Evolutionary conservation across 2,888 invertebrate genomes (phyloP).

Genomic region (Drosophila mettleri): DNA sequence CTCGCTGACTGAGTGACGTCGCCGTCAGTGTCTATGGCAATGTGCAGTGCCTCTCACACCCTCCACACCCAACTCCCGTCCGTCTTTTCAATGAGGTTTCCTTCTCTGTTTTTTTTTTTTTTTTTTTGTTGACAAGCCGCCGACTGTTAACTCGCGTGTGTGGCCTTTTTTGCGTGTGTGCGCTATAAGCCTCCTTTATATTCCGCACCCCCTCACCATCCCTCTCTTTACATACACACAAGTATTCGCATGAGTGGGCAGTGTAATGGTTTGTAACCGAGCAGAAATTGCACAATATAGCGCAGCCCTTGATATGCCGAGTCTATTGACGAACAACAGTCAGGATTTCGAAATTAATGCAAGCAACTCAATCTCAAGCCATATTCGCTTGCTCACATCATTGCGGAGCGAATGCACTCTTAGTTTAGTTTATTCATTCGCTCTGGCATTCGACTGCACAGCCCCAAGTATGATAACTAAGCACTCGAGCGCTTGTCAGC

Average conservation of each 20-base stretch:
- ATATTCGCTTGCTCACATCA: background rate
- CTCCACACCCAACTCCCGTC: background rate
- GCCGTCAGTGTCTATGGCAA: conserved; percentile 19
- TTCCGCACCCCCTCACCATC: background rate
- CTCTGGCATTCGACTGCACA: conserved; percentile 18
- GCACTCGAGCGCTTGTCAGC: conserved; percentile 40
- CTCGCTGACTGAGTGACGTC: conserved; percentile 30
- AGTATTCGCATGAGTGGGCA: conserved; percentile 39
- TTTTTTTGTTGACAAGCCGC: conserved; percentile 50
- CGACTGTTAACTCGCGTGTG: conserved; percentile 49
- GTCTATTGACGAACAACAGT: conserved; percentile 8
- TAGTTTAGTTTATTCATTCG: conserved; percentile 6
- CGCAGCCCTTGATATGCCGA: conserved; percentile 5
- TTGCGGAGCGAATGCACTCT: conserved; percentile 8
- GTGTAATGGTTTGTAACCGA: conserved; percentile 71
- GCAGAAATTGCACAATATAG: conserved; percentile 52
- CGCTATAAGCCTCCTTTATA: conserved; percentile 64
- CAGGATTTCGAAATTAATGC: background rate
- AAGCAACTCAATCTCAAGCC: conserved; percentile 12
- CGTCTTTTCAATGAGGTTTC: conserved; percentile 8
- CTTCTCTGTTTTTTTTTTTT: too few relatives aligned
- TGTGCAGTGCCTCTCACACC: conserved; percentile 24
- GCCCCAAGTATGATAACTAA: conserved; percentile 39
- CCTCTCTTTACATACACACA: background rate
- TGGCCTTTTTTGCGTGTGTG: conserved; percentile 57